Base-by-base conservation (phyloP, 2,113 vertebrate species). In the Psittacara wagleri region DNA sequence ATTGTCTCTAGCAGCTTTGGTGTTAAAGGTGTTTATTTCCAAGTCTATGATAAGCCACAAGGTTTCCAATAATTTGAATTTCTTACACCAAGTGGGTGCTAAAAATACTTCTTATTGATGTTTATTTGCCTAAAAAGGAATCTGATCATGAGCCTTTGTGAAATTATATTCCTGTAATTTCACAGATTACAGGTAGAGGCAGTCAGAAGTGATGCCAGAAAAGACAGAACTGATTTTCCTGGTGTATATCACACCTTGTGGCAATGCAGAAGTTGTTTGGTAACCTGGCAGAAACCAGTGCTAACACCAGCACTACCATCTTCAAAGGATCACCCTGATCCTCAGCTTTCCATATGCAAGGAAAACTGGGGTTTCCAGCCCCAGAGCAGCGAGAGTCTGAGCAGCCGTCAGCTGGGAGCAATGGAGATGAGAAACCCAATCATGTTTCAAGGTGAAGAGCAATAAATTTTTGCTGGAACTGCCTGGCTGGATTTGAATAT, bases 361-460 rank as follows among this genome's bases (percentile, higher is more conserved):
- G 57, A 24, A 41, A 14, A 0, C 6, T 2, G 51, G 7, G 48
- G 62, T 66, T 82, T 83, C 83, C 9, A 63, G 62, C 39, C 24
- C 2, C 0, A 1, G 48, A 54, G 55, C 7, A 43, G 74, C 1
- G 0, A 55, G 75, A 49, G 62, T 9, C 54, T 8, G 54, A 87
- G 8, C 41, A 17, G 68, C 48, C 3, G 0, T 28, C 77, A 27
- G 83, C 61, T 13, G 64, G 10, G 77, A 66, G 68, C 16, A 49
- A 51, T 7, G 41, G 67, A 52, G 75, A 22, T 19, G 51, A 88
- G 61, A 37, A 88, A 86, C 55, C 57, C 46, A 55, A n/a, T 25
- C 73, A 11, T 6, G 6, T 80, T 84, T 82, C 86, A 46, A 44
- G 78, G 48, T 43, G 63, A 76, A 67, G 13, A 70, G 35, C 4